A percentile compares a stretch with the other conserved stretches of the same genome.
phyloP scores from a whole-genome alignment of 1,140 invertebrate species.

The Harlomillsia oculata region DNA sequence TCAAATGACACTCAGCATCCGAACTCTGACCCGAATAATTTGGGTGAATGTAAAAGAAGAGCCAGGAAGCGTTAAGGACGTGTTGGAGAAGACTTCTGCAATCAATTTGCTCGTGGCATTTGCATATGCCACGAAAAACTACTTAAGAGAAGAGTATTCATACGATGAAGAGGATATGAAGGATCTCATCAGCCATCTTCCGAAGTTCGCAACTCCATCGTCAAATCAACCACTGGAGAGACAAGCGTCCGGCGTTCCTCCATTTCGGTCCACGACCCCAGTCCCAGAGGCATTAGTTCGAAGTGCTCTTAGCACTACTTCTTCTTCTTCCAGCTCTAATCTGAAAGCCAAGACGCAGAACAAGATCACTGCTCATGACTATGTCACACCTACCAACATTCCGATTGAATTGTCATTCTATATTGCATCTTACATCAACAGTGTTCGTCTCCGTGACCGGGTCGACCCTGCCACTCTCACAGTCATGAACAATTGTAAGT shows the following conservation, averaged over 20 bases:
- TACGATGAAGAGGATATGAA: conserved; percentile 30
- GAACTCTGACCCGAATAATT: conserved; percentile 29
- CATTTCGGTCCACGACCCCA: background rate
- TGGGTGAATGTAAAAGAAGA: conserved; percentile 28
- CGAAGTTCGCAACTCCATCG: conserved; percentile 25
- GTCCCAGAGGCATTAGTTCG: background rate
- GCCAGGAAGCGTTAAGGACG: conserved; percentile 7
- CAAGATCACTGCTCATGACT: conserved; percentile 28
- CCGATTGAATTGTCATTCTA: conserved; percentile 34
- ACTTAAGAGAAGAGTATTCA: conserved; percentile 32
- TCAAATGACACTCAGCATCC: conserved; percentile 30
- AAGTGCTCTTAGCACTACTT: background rate
- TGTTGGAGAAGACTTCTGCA: conserved; percentile 30
- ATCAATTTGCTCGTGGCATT: conserved; percentile 33
- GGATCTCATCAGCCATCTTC: conserved; percentile 27
- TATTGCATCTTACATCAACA: conserved; percentile 30
- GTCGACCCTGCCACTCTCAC: conserved; percentile 18
- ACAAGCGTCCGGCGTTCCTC: conserved; percentile 12
- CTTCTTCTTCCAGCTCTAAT: background rate
- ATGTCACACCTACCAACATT: conserved; percentile 31
- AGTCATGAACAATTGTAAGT: conserved; percentile 27
- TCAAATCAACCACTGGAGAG: conserved; percentile 21
- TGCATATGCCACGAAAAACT: conserved; percentile 29
- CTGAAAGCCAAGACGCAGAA: conserved; percentile 6
- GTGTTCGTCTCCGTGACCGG: conserved; percentile 1